These are phyloP conservation scores for Pollenia amentaria DNA, from an alignment of 2,888 invertebrate species.

Conservation along the genomic window DNA sequence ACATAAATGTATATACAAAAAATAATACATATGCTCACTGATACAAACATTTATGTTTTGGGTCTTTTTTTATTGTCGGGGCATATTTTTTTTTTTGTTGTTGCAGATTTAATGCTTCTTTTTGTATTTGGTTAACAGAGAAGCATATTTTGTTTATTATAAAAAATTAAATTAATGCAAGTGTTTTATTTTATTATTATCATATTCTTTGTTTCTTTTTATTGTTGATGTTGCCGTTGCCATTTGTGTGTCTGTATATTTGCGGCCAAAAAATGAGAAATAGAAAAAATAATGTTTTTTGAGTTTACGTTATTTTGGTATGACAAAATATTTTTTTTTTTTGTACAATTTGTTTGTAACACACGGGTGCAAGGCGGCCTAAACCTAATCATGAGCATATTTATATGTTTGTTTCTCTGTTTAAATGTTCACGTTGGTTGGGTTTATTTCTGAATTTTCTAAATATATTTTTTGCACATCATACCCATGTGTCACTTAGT, in stretches of 20 bases:
- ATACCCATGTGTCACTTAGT: neutral
- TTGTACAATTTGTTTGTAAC: neutral
- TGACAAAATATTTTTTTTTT: slow-evolving; percentile 17
- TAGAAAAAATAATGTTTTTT: neutral
- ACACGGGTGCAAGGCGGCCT: slow-evolving; percentile 26
- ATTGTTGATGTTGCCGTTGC: neutral
- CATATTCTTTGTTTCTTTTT: slow-evolving; percentile 4
- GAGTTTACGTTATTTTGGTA: slow-evolving; percentile 11
- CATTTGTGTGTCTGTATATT: neutral
- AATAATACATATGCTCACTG: neutral
- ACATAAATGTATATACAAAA: slow-evolving; percentile 34
- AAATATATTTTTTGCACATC: neutral
- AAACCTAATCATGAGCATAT: slow-evolving; percentile 7
- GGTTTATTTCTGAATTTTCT: neutral
- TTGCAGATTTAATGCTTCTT: neutral
- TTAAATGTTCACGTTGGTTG: neutral
- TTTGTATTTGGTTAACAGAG: slow-evolving; percentile 43
- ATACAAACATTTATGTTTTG: slow-evolving; percentile 4
- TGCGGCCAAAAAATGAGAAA: slow-evolving; percentile 5
- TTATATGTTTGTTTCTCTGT: neutral
- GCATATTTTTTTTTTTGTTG: neutral
- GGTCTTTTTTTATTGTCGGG: neutral
- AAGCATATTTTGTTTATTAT: neutral
- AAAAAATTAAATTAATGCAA: slow-evolving; percentile 52
- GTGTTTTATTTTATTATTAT: slow-evolving; percentile 40